Percentiles rank a stretch among this genome's conserved stretches.
Conservation (phyloP, 92 coral and sea anemone species). For the Epizoanthus stellaris region DNA sequence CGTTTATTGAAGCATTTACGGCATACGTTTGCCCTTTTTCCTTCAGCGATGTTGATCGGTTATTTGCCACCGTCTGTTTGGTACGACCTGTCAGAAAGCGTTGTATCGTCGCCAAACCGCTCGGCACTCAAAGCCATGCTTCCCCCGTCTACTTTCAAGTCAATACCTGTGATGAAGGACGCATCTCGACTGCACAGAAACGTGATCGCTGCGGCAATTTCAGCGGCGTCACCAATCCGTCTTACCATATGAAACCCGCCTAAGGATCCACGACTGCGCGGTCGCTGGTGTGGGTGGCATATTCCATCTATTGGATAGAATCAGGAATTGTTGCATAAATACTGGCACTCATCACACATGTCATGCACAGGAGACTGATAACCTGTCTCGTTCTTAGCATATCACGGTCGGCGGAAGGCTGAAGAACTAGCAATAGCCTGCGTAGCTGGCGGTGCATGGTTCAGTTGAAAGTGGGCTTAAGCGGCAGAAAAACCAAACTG, state of each 20-base stretch:
- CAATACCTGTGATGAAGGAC: constrained; percentile 45
- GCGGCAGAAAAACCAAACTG: too few relatives aligned
- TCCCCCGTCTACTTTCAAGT: constrained; percentile 63
- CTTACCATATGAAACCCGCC: constrained; percentile 53
- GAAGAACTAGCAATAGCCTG: too few relatives aligned
- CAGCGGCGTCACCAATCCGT: constrained; percentile 61
- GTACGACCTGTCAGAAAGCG: too few relatives aligned
- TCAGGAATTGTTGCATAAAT: neutral
- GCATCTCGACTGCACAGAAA: constrained; percentile 67
- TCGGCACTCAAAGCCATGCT: constrained; percentile 55
- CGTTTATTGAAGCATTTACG: too few relatives aligned
- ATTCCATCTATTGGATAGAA: neutral
- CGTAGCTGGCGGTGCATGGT: too few relatives aligned
- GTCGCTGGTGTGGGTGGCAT: constrained; percentile 21
- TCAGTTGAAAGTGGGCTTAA: too few relatives aligned
- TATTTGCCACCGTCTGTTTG: too few relatives aligned
- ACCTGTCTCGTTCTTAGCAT: too few relatives aligned
- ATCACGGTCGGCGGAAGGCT: too few relatives aligned
- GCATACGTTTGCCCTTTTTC: too few relatives aligned
- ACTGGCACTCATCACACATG: neutral
- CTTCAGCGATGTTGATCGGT: too few relatives aligned
- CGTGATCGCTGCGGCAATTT: constrained; percentile 66
- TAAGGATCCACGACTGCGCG: constrained; percentile 34
- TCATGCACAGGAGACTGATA: too few relatives aligned
- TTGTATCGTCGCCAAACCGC: constrained; percentile 41